Evolutionary conservation across 2,888 invertebrate genomes (phyloP).

Genomic region (Pollenia amentaria): DNA sequence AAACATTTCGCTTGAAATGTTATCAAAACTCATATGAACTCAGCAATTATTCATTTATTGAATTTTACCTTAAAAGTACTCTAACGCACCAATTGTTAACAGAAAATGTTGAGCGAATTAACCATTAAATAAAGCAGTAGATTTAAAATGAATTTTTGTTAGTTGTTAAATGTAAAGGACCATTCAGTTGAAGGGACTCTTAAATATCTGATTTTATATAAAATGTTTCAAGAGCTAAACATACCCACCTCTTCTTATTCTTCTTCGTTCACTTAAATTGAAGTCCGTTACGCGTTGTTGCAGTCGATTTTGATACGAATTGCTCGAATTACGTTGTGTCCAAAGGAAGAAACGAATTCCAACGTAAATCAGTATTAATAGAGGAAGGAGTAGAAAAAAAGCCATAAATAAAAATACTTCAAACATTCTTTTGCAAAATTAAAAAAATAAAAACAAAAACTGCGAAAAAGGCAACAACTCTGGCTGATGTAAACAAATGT

Average conservation of each 20-base stretch:
- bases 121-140: too few species aligned
- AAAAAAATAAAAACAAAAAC: not conserved
- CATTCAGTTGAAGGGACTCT: too few species aligned
- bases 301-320: not conserved
- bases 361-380: conserved; percentile 19
- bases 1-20: too few species aligned
- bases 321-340: not conserved
- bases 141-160: too few species aligned
- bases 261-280: not conserved
- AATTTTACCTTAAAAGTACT: too few species aligned
- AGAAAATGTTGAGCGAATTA: too few species aligned
- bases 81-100: too few species aligned
- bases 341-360: conserved; percentile 13
- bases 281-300: not conserved
- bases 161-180: too few species aligned
- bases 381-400: conserved; percentile 17
- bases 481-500: conserved; percentile 18
- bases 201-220: too few species aligned
- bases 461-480: not conserved
- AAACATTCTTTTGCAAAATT: not conserved
- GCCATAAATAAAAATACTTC: conserved; percentile 34
- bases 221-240: not conserved
- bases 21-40: too few species aligned
- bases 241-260: not conserved
- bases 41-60: too few species aligned